Base-by-base conservation (phyloP, 1,140 invertebrate genomes). In the Listronotus bonariensis region DNA sequence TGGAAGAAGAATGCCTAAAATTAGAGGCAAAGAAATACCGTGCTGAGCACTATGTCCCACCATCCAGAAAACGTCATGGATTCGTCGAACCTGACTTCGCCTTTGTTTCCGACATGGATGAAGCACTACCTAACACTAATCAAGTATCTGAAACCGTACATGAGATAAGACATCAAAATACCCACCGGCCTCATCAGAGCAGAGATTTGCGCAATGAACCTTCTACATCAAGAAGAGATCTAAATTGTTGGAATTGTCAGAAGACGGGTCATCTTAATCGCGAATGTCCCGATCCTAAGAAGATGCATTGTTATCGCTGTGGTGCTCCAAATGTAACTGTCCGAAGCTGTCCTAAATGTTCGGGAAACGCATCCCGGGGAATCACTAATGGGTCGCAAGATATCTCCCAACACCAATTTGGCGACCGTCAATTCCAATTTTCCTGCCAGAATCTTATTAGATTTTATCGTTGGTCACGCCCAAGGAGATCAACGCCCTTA, bases 191-290 rank as follows among this genome's bases (percentile, higher is more conserved):
- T n/a, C n/a, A n/a, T n/a, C n/a, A n/a, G n/a, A n/a, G n/a, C n/a
- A n/a, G n/a, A n/a, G n/a, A n/a, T n/a, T n/a, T n/a, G n/a, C n/a
- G n/a, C n/a, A 6, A 6, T 6, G 5, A 51, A n/a, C 20, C 46
- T 9, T 3, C 15, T 31, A 26, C 45, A 7, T 14, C 26, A 48
- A 17, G 10, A 26, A 12, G n/a, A 8, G 20, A 32, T 4, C 11
- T 43, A 18, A 57, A 6, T n/a, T 65, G 62, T 32, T 65, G 42
- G 42, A 56, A 65, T 38, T 65, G 55, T 15, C 6, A 15, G 10
- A 31, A 14, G 14, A 20, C 7, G 3, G 62, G 62, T 31, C 62
- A 61, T 40, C 9, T 36, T 9, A 36, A 12, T 31, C 10, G 34
- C 6, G 14, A 61, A 41, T 61, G 58, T 40, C 17, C 15, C n/a